Evolutionary conservation across 2,113 vertebrate species (phyloP).

Genomic region (Myrmecophaga tridactyla): DNA sequence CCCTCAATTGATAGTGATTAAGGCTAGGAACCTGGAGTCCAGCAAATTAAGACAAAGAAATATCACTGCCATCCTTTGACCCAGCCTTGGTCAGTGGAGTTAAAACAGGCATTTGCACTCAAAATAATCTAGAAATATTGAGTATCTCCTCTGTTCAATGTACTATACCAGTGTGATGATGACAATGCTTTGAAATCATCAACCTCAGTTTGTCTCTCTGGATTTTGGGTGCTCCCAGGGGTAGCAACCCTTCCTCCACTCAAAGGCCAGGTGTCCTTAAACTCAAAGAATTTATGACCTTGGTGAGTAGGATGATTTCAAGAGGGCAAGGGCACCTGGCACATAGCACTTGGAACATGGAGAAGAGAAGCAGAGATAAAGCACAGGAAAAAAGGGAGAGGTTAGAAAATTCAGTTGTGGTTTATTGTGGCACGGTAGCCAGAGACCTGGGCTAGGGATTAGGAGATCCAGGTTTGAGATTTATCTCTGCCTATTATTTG

Average conservation of each 20-base stretch:
- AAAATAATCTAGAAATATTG: background rate
- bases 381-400: background rate
- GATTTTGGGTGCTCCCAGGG: background rate
- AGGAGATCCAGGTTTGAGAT: background rate
- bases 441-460: background rate
- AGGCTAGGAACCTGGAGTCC: background rate
- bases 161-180: background rate
- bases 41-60: background rate
- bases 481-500: conserved; percentile 19
- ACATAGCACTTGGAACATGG: background rate
- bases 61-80: background rate
- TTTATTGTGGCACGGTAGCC: background rate
- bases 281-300: background rate
- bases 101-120: background rate
- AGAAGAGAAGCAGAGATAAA: background rate
- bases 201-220: background rate
- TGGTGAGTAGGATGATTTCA: background rate
- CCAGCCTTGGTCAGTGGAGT: background rate
- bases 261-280: background rate
- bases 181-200: conserved; percentile 39
- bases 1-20: background rate
- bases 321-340: background rate
- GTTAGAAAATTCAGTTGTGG: background rate
- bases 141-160: background rate
- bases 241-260: background rate